Base-by-base conservation (phyloP, 2,888 invertebrate species). In the Thyatira batis region DNA sequence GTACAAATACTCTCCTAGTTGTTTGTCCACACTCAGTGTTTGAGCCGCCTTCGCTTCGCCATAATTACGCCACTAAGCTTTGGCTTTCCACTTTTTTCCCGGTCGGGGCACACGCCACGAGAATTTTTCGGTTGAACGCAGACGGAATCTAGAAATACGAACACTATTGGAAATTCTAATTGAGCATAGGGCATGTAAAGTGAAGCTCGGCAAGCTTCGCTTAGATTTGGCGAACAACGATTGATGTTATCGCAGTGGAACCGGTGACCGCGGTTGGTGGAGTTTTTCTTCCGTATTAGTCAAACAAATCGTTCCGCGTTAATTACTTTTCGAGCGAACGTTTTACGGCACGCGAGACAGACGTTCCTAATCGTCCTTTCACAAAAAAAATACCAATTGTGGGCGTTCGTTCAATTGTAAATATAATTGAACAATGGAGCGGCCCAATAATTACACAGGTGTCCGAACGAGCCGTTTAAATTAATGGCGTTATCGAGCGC, bases 1-100 rank as follows among this genome's bases (percentile, higher is more conserved):
- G 87, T 78, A 81, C 84, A 85, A 88, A 87, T 76, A 87, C 82
- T 82, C 81, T 76, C 75, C 80, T 78, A 79, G 78, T 81, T 85
- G 81, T 88, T 87, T 88, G 85, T 84, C 80, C 78, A 82, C 79
- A 80, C 78, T 78, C 78, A 71, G 74, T 79, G 76, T 82, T 83
- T 78, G 77, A 82, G 79, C 78, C 69, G 71, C 78, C 80, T 79
- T 69, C 68, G 69, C 75, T 75, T 65, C 73, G 67, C 80, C 78
- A 80, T 84, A 84, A 85, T 87, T 83, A 83, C 80, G 71, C 78
- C 80, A 80, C 81, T 82, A 82, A 84, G 80, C 79, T 81, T 82
- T 79, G 74, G 77, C 80, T 81, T 84, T 77, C 78, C 69, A 73
- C 72, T 78, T 79, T 82, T 77, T 75, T 71, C 67, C 39, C 64